Evolutionary conservation across 23 tunicate species (phyloP), one percentile per base, ranked within the genome.

Genomic region (Pegea sp.): DNA sequence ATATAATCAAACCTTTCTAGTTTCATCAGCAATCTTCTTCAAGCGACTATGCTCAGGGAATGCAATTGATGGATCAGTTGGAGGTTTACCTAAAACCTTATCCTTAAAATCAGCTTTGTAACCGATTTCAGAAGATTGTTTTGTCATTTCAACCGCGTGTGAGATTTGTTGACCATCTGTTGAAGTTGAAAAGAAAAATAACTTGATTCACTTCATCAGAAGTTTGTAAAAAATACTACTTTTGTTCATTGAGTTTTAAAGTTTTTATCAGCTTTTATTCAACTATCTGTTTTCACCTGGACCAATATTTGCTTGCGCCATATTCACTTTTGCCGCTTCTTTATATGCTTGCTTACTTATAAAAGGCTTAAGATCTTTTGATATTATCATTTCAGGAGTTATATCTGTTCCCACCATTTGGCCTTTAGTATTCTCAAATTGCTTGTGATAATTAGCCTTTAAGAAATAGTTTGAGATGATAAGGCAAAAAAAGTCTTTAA

Each of bases 311-410:
- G 64, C 75, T 56, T 69, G 56, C 58, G 64, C 53, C 92, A 91
- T 78, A n/a, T 59, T 65, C 21, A 57, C 32, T 42, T 56, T 68
- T 13, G 99, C 86, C 16, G 59, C 81, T 24, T 68, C 69, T 23
- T 58, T 38, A 63, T 91, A 91, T 34, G 52, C 33, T 53, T 84
- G 69, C 54, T 73, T 49, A 29, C 76, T 91, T 18, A 74, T 69
- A 26, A 91, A 38, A 2, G 99, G 99, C 25, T 67, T 67, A 29
- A 91, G 31, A 1, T 87, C 75, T 30, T 67, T 72, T 0, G 99
- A 78, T 13, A 78, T 68, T 3, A 43, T 32, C 99, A 91, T 91
- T 79, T 91, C 99, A 34, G 99, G 99, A 31, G 99, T 91, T 53
- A 74, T 86, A 38, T 38, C 46, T 38, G 46, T 38, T 38, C 46